Conservation (phyloP, 1,140 invertebrate species). For the Andricus grossulariae region DNA sequence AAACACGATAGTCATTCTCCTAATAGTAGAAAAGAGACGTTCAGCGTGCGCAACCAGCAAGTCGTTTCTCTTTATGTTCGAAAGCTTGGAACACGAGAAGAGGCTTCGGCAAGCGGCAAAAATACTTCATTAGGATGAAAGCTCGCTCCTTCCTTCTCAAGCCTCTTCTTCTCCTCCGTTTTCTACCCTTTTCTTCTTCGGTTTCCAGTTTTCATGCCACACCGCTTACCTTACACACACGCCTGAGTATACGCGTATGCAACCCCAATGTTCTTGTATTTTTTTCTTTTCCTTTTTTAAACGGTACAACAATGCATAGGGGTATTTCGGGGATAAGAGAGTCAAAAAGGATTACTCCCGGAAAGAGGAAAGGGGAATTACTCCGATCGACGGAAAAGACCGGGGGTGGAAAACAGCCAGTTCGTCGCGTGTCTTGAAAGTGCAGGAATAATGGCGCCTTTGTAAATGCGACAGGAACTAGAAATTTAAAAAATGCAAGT, state of each 20-base stretch:
- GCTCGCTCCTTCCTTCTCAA: conserved; percentile 46
- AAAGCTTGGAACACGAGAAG: conserved; percentile 40
- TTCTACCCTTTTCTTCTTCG: conserved; percentile 42
- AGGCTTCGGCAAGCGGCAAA: conserved; percentile 52
- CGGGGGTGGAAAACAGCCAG: conserved; percentile 51
- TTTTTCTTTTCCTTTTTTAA: conserved; percentile 46
- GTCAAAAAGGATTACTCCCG: conserved; percentile 60
- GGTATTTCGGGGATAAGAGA: conserved; percentile 57
- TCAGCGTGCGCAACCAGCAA: neutral
- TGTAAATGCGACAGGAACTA: neutral
- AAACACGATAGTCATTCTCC: neutral
- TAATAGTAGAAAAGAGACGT: neutral
- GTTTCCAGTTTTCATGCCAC: conserved; percentile 54
- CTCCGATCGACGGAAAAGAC: conserved; percentile 54
- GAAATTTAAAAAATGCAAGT: neutral
- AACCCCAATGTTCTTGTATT: conserved; percentile 51
- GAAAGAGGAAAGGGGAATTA: conserved; percentile 58
- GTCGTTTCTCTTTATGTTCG: neutral
- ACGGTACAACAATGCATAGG: conserved; percentile 54
- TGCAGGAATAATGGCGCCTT: conserved; percentile 22
- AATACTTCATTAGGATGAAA: conserved; percentile 60
- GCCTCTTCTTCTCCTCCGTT: conserved; percentile 24
- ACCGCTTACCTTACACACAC: conserved; percentile 50
- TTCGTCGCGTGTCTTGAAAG: conserved; percentile 51
- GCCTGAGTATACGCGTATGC: conserved; percentile 52